A percentile compares a stretch with the other conserved stretches of the same genome.
phyloP scores from a whole-genome alignment of 2,797 vertebrate species.

The Molothrus ater region DNA sequence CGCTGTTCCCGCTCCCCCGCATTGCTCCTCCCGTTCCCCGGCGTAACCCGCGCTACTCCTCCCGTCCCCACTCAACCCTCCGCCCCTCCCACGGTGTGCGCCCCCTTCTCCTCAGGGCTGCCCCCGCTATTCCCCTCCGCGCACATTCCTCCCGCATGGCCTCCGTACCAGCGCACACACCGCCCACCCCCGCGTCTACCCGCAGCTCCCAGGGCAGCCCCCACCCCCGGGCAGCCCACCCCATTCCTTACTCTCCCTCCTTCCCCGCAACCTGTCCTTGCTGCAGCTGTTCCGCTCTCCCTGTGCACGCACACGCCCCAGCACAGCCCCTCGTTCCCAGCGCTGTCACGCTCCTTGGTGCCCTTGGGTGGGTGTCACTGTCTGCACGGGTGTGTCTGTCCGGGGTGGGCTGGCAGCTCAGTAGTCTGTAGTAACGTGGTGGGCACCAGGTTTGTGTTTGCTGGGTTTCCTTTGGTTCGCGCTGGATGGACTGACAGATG shows the following conservation, averaged over 20 bases:
- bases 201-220: background rate
- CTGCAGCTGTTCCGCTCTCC: background rate
- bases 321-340: background rate
- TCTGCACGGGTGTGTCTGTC: background rate
- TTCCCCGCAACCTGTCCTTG: background rate
- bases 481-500: rapidly evolving
- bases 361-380: background rate
- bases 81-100: background rate
- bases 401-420: background rate
- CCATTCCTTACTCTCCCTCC: no score
- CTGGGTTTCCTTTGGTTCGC: background rate
- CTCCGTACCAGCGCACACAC: background rate
- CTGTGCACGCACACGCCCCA: rapidly evolving
- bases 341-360: background rate
- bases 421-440: no score
- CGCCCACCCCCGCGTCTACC: no score
- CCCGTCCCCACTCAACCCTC: no score
- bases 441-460: background rate
- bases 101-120: no score
- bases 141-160: background rate
- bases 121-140: background rate
- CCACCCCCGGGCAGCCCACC: background rate
- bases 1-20: background rate
- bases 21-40: background rate
- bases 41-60: no score